phyloP scores from a whole-genome alignment of 2,888 invertebrate species.

The Catocala fraxini region DNA sequence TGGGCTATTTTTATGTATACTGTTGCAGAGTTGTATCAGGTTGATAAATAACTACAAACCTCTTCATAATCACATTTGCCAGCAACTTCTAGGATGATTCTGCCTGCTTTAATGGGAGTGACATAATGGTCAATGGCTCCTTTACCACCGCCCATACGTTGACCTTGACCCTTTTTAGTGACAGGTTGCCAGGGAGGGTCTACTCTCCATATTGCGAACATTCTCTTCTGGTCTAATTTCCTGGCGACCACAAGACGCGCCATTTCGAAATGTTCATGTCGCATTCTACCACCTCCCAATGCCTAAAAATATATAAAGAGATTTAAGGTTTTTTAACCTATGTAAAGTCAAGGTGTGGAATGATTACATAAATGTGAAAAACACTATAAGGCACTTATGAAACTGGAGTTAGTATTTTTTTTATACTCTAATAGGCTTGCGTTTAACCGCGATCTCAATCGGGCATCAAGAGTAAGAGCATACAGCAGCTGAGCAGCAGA shows the following conservation, averaged over 20 bases:
- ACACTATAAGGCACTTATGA: too few relatives aligned
- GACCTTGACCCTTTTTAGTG: constrained; percentile 96
- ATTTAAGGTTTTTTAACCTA: too few relatives aligned
- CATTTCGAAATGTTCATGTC: constrained; percentile 95
- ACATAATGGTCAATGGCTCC: constrained; percentile 98
- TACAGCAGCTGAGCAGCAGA: too few relatives aligned
- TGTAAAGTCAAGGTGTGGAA: too few relatives aligned
- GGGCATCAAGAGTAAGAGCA: too few relatives aligned
- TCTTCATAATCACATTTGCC: constrained; percentile 96
- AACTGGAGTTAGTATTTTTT: too few relatives aligned
- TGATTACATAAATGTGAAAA: too few relatives aligned
- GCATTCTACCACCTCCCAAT: constrained; percentile 93
- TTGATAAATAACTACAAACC: constrained; percentile 79
- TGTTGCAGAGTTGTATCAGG: too few relatives aligned
- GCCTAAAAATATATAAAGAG: constrained; percentile 87
- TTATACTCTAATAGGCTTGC: too few relatives aligned
- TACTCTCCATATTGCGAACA: constrained; percentile 98
- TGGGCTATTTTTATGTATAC: too few relatives aligned
- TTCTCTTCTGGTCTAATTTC: constrained; percentile 92
- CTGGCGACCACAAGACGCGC: constrained; percentile 92
- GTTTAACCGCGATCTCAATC: too few relatives aligned
- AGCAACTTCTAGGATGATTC: constrained; percentile 97
- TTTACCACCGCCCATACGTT: constrained; percentile 98
- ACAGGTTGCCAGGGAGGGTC: constrained; percentile 98
- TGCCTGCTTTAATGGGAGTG: constrained; percentile 96